Evolutionary conservation across 2,113 vertebrate species (phyloP), one percentile per base, ranked within the genome.

Genomic region (Centropristis striata): DNA sequence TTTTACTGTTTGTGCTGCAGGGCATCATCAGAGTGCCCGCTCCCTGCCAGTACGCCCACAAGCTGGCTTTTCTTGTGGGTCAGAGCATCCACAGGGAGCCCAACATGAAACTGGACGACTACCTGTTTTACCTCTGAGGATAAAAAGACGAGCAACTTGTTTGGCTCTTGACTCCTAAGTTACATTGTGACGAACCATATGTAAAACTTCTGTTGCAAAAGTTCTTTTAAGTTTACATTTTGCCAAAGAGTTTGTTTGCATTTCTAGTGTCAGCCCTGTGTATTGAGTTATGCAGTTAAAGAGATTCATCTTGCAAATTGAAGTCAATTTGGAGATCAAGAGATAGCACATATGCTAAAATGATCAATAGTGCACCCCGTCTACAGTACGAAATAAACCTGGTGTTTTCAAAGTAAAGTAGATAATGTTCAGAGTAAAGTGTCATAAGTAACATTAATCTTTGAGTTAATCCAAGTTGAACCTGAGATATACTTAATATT

Each of bases 41-140:
- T 12, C 98, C 98, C 0, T 99, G 98, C 89, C 97, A 98, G 57
- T 99, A 99, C 0, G 98, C 98, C 1, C 98, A 99, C 90, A 99
- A 99, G 73, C 63, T 99, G 92, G 98, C 98, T 23, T 99, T 99
- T 92, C 95, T 98, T 0, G 97, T 99, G 0, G 98, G 98, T 18
- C 96, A 99, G 90, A 98, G 96, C 51, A 96, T 99, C 84, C 98
- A 98, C 94, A 93, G 50, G 46, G 96, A 98, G 54, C 97, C 97
- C 0, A 93, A 86, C 65, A 2, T 92, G 23, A 60, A 93, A 0
- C 95, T 99, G 32, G 95, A 97, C 9, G 93, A 96, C 72, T 93
- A 90, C n/a, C 96, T 99, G 0, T 99, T 96, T 83, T 99, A 99
- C 85, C 94, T 99, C 25, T 99, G 80, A 95, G 55, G 25, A 70